Evolutionary conservation across 2,888 invertebrate species (phyloP).

Genomic region (Ophion ellenae): DNA sequence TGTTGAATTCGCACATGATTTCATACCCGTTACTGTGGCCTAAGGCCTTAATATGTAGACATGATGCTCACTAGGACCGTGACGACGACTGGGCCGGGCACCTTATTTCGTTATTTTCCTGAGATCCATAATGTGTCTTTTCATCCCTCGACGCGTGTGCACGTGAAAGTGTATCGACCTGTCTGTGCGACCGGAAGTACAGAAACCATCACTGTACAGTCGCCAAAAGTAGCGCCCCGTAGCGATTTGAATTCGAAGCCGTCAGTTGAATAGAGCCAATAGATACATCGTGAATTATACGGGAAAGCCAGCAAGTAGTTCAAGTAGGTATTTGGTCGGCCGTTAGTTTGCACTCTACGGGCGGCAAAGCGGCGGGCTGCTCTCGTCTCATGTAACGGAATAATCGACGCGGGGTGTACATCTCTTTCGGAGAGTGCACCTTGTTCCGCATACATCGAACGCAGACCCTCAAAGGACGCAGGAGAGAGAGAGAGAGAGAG

Average conservation of each 20-base stretch:
- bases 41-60: too few relatives aligned
- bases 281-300: constrained; percentile 41
- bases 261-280: constrained; percentile 47
- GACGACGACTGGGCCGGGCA: too few relatives aligned
- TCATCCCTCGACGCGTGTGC: too few relatives aligned
- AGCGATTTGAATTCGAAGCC: constrained; percentile 51
- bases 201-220: constrained; percentile 9
- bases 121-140: too few relatives aligned
- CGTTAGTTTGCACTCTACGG: constrained; percentile 27
- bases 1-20: too few relatives aligned
- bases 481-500: neutral
- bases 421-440: constrained; percentile 43
- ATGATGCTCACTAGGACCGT: too few relatives aligned
- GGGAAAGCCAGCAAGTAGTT: constrained; percentile 47
- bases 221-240: constrained; percentile 33
- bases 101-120: too few relatives aligned
- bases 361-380: constrained; percentile 13
- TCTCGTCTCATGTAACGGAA: constrained; percentile 52
- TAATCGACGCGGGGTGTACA: constrained; percentile 54
- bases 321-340: constrained; percentile 51
- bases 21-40: too few relatives aligned
- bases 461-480: constrained; percentile 1
- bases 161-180: neutral
- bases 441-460: constrained; percentile 37
- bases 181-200: constrained; percentile 11